A percentile compares a stretch with the other conserved stretches of the same genome.
Conservation (phyloP, 2,888 invertebrate species). For the Eilema sororculum region DNA sequence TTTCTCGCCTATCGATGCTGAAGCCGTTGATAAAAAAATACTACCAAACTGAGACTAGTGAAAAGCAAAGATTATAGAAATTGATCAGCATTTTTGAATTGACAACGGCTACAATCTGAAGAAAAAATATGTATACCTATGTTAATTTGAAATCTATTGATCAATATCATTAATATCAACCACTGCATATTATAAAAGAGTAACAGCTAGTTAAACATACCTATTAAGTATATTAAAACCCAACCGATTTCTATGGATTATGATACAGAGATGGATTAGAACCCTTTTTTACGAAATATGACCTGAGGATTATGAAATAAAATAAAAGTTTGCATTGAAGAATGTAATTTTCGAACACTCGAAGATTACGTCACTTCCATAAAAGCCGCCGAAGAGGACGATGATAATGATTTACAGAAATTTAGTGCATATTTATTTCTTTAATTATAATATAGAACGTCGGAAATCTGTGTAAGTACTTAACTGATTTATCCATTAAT, state of each 20-base stretch:
- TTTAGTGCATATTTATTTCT: not conserved
- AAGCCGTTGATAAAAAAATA: not conserved
- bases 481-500: conserved; percentile 32
- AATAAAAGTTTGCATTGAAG: too few relatives aligned
- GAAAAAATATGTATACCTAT: conserved; percentile 9
- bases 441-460: not conserved
- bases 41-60: not conserved
- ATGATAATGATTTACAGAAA: not conserved
- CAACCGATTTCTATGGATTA: too few relatives aligned
- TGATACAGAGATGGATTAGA: too few relatives aligned
- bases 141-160: not conserved
- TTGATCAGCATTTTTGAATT: not conserved
- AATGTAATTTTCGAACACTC: too few relatives aligned
- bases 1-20: not conserved
- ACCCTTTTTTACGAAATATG: too few relatives aligned
- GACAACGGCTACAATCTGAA: not conserved
- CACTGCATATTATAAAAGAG: not conserved
- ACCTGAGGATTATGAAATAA: too few relatives aligned
- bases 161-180: conserved; percentile 13
- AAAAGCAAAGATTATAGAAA: not conserved
- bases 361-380: too few relatives aligned
- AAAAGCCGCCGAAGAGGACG: too few relatives aligned
- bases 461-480: conserved; percentile 16
- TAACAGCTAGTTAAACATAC: not conserved
- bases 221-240: too few relatives aligned